phyloP scores from a whole-genome alignment of 1,140 invertebrate species.

The Sinonovacula constricta region DNA sequence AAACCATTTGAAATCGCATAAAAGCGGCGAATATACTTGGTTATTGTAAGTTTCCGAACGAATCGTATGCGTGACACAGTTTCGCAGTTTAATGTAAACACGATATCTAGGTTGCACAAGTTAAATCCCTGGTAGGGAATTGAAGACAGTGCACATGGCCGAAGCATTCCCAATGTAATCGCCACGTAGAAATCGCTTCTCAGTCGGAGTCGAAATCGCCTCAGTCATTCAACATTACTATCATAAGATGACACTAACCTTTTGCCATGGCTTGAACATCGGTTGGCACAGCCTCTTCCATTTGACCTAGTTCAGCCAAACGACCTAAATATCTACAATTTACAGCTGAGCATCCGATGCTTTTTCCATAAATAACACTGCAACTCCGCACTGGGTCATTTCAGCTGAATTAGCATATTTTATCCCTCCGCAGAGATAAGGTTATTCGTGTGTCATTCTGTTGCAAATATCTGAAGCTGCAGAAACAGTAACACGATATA shows the following conservation, averaged over 20 bases:
- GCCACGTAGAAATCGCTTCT: too few relatives aligned
- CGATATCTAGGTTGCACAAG: slow-evolving; percentile 45
- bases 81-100: slow-evolving; percentile 45
- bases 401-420: slow-evolving; percentile 39
- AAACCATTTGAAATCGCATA: too few relatives aligned
- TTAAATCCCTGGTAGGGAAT: slow-evolving; percentile 43
- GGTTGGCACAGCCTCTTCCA: slow-evolving; percentile 29
- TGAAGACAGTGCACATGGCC: slow-evolving; percentile 29
- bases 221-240: too few relatives aligned
- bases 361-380: slow-evolving; percentile 55
- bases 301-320: slow-evolving; percentile 51
- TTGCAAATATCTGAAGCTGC: too few relatives aligned
- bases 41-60: too few relatives aligned
- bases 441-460: too few relatives aligned
- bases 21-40: too few relatives aligned
- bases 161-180: too few relatives aligned
- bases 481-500: too few relatives aligned
- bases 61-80: slow-evolving; percentile 49
- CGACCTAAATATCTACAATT: slow-evolving; percentile 54
- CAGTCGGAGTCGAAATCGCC: too few relatives aligned
- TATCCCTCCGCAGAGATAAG: not conserved
- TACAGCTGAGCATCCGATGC: slow-evolving; percentile 51
- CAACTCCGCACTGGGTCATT: slow-evolving; percentile 37
- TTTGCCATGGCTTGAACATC: slow-evolving; percentile 29
- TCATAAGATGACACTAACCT: slow-evolving; percentile 32